These are phyloP conservation scores for Lepus townsendii DNA, from an alignment of 2,797 vertebrate genomes.

Conservation along the genomic window DNA sequence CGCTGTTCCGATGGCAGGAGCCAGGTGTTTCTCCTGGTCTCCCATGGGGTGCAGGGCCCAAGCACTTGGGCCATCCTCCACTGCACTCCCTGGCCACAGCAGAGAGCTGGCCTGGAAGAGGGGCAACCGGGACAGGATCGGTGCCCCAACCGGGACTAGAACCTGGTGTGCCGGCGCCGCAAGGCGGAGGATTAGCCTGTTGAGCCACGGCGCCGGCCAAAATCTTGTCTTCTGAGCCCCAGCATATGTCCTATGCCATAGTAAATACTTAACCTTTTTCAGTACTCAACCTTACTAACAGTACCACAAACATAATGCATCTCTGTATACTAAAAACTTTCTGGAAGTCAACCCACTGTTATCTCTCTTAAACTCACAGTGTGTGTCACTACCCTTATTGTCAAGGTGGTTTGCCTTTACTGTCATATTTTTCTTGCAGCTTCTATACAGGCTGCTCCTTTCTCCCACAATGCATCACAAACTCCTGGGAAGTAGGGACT, in stretches of 20 bases:
- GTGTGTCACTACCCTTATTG: background rate
- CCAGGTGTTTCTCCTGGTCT: too few species aligned
- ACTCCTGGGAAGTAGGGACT: background rate
- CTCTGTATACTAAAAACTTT: conserved; percentile 11
- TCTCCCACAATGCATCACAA: background rate
- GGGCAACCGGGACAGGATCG: too few species aligned
- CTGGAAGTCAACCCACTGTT: conserved; percentile 8
- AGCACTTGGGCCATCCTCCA: too few species aligned
- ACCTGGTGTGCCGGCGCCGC: too few species aligned
- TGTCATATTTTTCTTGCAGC: background rate
- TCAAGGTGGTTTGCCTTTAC: background rate
- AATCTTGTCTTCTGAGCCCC: conserved; percentile 2
- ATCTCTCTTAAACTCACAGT: background rate
- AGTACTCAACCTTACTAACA: conserved; percentile 49
- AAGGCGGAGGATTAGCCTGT: too few species aligned
- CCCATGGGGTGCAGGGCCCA: too few species aligned
- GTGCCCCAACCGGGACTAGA: too few species aligned
- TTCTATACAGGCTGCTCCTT: background rate
- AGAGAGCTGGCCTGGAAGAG: too few species aligned
- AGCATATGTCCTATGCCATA: conserved; percentile 20
- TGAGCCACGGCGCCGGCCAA: background rate
- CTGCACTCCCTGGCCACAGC: too few species aligned
- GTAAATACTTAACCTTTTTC: conserved; percentile 32
- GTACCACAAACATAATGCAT: background rate
- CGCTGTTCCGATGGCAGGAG: too few species aligned